Evolutionary conservation across 2,888 invertebrate species (phyloP).

Genomic region (Junonia oenone): DNA sequence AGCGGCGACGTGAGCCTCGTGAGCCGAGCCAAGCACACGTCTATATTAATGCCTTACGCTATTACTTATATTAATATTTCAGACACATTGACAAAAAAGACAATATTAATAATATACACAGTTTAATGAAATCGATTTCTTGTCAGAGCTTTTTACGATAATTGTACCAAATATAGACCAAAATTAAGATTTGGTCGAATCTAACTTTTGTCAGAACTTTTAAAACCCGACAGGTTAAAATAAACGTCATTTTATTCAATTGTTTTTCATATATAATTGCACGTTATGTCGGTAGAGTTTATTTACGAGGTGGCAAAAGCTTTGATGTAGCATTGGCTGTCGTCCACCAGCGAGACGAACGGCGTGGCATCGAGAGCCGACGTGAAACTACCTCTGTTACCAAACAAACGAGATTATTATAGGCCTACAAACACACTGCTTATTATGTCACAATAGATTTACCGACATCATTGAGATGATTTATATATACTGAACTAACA

Average conservation of each 20-base stretch:
- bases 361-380: slow-evolving; percentile 30
- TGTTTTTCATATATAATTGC: slow-evolving; percentile 35
- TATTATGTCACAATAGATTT: slow-evolving; percentile 26
- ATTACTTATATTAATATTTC: slow-evolving; percentile 76
- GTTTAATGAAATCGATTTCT: neutral
- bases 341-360: slow-evolving; percentile 45
- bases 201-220: neutral
- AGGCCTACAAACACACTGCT: slow-evolving; percentile 23
- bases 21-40: slow-evolving; percentile 56
- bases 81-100: slow-evolving; percentile 30
- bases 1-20: slow-evolving; percentile 36
- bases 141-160: neutral
- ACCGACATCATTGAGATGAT: slow-evolving; percentile 16
- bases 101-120: neutral
- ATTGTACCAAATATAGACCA: neutral
- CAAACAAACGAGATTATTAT: slow-evolving; percentile 31
- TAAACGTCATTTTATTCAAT: slow-evolving; percentile 29
- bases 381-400: slow-evolving; percentile 35
- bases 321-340: slow-evolving; percentile 60
- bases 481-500: slow-evolving; percentile 2
- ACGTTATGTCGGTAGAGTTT: slow-evolving; percentile 43
- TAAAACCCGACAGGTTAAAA: slow-evolving; percentile 42
- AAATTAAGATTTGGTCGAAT: neutral
- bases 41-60: slow-evolving; percentile 76
- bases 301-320: slow-evolving; percentile 62